Evolutionary conservation across 2,113 vertebrate species (phyloP).

Genomic region (Channa maculata): DNA sequence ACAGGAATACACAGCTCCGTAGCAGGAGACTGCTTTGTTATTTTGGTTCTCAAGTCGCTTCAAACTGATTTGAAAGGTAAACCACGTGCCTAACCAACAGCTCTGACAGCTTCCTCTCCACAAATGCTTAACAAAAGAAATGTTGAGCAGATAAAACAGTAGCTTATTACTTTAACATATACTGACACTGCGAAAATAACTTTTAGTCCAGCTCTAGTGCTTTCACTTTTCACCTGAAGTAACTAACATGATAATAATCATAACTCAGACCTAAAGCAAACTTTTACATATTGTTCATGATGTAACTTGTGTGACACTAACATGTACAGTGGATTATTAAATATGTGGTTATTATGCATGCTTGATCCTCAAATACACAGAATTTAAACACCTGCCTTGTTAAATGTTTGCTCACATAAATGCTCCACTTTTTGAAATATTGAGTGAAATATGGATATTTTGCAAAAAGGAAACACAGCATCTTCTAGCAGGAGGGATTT

Average conservation of each 20-base stretch:
- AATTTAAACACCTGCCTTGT: not conserved
- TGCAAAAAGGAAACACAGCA: not conserved
- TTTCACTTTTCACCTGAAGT: not conserved
- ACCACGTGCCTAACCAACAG: conserved; percentile 17
- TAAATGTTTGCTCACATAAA: conserved; percentile 1
- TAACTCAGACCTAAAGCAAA: too few relatives aligned
- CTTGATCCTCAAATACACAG: not conserved
- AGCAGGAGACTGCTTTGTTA: conserved; percentile 40
- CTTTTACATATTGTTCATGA: not conserved
- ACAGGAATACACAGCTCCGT: conserved; percentile 35
- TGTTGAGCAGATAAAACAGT: conserved; percentile 4
- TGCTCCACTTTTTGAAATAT: conserved; percentile 2
- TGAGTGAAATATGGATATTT: not conserved
- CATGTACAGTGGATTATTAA: too few relatives aligned
- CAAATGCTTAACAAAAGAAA: not conserved
- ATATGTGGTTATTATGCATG: too few relatives aligned
- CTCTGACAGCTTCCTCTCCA: conserved; percentile 25
- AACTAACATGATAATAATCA: not conserved
- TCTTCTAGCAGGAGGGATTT: not conserved
- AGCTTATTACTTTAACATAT: not conserved
- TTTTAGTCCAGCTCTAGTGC: not conserved
- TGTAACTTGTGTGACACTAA: too few relatives aligned
- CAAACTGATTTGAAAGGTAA: conserved; percentile 64
- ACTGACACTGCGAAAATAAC: not conserved
- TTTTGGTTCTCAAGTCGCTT: conserved; percentile 48